Evolutionary conservation across 2,113 vertebrate genomes (phyloP), one percentile per base, ranked within the genome.

Genomic region (Kryptolebias marmoratus): DNA sequence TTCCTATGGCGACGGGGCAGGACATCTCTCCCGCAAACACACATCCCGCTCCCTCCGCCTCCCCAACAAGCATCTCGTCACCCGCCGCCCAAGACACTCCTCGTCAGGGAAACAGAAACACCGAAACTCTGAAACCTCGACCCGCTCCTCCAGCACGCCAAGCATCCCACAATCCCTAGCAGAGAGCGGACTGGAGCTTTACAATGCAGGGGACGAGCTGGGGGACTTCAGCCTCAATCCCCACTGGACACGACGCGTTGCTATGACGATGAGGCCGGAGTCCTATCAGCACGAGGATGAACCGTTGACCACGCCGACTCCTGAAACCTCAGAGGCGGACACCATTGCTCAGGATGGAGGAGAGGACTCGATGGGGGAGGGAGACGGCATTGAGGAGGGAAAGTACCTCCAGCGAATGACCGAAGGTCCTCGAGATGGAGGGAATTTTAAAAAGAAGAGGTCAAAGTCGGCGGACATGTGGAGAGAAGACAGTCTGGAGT

Each of bases 391-490:
- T 1, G 93, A 93, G 0, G 94, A 95, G 48, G 87, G 91, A 0
- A 75, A 92, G 0, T 96, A 94, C 64, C 89, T 95, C 73, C 94
- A 94, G 66, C 93, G 91, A 2, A 64, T 94, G 2, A 83, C 89
- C 50, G 95, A 96, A 0, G 95, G 93, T 15, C 75, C 93, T 1
- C 63, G 84, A 53, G 96, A 93, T 22, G 87, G 95, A 0, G 90
- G 94, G 4, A 89, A 92, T 87, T 97, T 97, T 78, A 96, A 95
- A 92, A 98, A 98, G 93, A 98, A 98, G 63, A 93, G 97, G 57
- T 98, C 97, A 60, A 98, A 98, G 88, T 99, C 98, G 0, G 98
- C 98, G 0, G 98, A 99, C 91, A 96, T 98, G 94, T 99, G 97
- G 96, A 93, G 97, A 0, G 96, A 99, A 73, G 96, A 98, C 89